Evolutionary conservation across 2,888 invertebrate genomes (phyloP).

Genomic region (Drosophila colorata): DNA sequence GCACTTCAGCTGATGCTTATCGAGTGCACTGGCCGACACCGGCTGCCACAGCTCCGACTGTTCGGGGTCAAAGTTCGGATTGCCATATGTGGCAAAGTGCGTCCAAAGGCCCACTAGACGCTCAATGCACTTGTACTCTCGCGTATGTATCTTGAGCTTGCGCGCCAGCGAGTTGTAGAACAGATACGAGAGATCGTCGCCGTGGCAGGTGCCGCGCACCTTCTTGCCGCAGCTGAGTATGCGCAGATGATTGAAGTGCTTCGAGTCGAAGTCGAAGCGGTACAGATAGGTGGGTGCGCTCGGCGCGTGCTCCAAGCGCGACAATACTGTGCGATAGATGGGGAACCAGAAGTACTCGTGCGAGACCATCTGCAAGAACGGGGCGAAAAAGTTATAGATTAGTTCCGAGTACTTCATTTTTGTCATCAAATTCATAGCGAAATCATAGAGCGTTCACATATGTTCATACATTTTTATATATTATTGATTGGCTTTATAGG

Average conservation of each 20-base stretch:
- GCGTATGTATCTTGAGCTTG: constrained; percentile 78
- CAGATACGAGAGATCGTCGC: constrained; percentile 84
- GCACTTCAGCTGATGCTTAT: constrained; percentile 82
- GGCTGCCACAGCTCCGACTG: constrained; percentile 80
- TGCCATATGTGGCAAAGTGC: constrained; percentile 81
- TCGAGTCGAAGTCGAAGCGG: constrained; percentile 85
- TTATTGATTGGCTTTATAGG: too few relatives aligned
- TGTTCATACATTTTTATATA: too few relatives aligned
- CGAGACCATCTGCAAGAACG: constrained; percentile 81
- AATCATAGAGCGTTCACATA: too few relatives aligned
- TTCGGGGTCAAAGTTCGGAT: constrained; percentile 83
- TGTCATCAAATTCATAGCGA: neutral
- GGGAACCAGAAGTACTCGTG: constrained; percentile 85
- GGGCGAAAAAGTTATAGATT: constrained; percentile 1
- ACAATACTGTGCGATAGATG: constrained; percentile 83
- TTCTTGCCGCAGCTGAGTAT: constrained; percentile 84
- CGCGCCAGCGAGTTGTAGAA: constrained; percentile 84
- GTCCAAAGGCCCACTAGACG: constrained; percentile 83
- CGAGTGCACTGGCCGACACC: constrained; percentile 61
- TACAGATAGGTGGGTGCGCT: constrained; percentile 84
- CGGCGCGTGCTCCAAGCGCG: constrained; percentile 78
- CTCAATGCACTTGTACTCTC: constrained; percentile 84
- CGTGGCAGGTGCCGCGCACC: constrained; percentile 84
- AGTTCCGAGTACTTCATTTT: neutral
- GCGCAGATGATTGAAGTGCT: constrained; percentile 84